Percentiles rank a stretch among this genome's conserved stretches.
These are phyloP conservation scores for Gastrophryne carolinensis DNA, from an alignment of 2,797 vertebrate genomes.

Conservation along the genomic window DNA sequence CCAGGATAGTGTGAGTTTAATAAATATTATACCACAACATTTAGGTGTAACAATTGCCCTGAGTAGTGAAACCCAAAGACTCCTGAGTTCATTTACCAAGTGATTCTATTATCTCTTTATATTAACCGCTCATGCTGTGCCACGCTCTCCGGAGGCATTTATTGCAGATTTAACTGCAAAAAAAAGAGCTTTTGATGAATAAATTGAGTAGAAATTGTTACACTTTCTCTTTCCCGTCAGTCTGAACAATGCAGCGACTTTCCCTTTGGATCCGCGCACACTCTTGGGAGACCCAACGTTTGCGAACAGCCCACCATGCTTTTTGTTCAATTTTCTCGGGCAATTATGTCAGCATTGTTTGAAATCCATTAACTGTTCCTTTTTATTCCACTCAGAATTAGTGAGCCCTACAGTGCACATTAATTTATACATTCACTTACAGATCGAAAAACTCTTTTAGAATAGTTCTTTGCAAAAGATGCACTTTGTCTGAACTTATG, in stretches of 20 bases:
- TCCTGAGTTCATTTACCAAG: slow-evolving; percentile 42
- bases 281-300: slow-evolving; percentile 35
- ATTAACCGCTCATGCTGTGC: slow-evolving; percentile 31
- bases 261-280: slow-evolving; percentile 41
- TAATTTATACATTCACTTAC: slow-evolving; percentile 58
- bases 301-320: slow-evolving; percentile 42
- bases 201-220: slow-evolving; percentile 45
- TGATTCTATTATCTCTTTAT: slow-evolving; percentile 46
- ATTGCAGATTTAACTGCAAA: slow-evolving; percentile 37
- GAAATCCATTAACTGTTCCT: slow-evolving; percentile 52
- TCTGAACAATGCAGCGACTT: slow-evolving; percentile 43
- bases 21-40: slow-evolving; percentile 18
- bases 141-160: slow-evolving; percentile 38
- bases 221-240: slow-evolving; percentile 20
- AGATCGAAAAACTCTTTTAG: slow-evolving; percentile 56
- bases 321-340: slow-evolving; percentile 52
- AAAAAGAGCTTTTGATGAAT: slow-evolving; percentile 45
- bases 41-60: slow-evolving; percentile 23
- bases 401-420: slow-evolving; percentile 33
- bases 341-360: slow-evolving; percentile 55
- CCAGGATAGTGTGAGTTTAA: background rate
- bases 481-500: slow-evolving; percentile 59
- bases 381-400: slow-evolving; percentile 4
- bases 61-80: slow-evolving; percentile 23
- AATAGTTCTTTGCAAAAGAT: slow-evolving; percentile 58